These are phyloP conservation scores for Antheraea mylitta DNA, from an alignment of 1,140 invertebrate genomes.

Conservation along the genomic window DNA sequence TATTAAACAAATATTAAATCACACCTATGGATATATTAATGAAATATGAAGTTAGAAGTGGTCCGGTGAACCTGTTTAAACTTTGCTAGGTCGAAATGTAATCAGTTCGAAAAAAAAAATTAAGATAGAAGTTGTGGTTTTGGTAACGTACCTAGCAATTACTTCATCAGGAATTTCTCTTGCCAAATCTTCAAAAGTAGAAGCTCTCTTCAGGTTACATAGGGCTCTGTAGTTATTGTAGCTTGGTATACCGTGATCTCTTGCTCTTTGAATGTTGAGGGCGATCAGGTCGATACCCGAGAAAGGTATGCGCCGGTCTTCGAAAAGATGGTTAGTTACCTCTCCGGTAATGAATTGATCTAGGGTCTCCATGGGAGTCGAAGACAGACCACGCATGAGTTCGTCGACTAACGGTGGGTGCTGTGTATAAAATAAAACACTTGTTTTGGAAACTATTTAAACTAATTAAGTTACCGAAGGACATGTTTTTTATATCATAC, in stretches of 20 bases:
- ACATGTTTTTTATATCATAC: too few relatives aligned
- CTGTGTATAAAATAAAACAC: slow-evolving; percentile 32
- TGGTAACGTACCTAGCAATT: slow-evolving; percentile 80
- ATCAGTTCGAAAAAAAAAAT: too few relatives aligned
- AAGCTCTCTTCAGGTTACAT: slow-evolving; percentile 90
- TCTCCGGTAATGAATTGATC: slow-evolving; percentile 97
- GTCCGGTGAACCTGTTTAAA: too few relatives aligned
- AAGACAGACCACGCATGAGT: slow-evolving; percentile 91
- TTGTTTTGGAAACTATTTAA: neutral
- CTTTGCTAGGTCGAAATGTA: too few relatives aligned
- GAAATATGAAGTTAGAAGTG: too few relatives aligned
- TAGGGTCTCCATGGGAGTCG: slow-evolving; percentile 95
- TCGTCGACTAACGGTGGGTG: slow-evolving; percentile 91
- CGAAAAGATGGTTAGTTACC: slow-evolving; percentile 96
- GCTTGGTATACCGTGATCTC: slow-evolving; percentile 91
- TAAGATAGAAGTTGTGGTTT: neutral
- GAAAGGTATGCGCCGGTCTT: slow-evolving; percentile 90
- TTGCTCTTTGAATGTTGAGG: slow-evolving; percentile 89
- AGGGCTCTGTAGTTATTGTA: slow-evolving; percentile 93
- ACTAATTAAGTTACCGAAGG: neutral
- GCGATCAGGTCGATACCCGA: slow-evolving; percentile 92
- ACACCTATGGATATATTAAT: too few relatives aligned
- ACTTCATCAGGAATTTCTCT: slow-evolving; percentile 92
- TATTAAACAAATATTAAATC: too few relatives aligned
- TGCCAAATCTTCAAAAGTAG: slow-evolving; percentile 88